Evolutionary conservation across 2,113 vertebrate species (phyloP).

Genomic region (Oxyruncus cristatus): DNA sequence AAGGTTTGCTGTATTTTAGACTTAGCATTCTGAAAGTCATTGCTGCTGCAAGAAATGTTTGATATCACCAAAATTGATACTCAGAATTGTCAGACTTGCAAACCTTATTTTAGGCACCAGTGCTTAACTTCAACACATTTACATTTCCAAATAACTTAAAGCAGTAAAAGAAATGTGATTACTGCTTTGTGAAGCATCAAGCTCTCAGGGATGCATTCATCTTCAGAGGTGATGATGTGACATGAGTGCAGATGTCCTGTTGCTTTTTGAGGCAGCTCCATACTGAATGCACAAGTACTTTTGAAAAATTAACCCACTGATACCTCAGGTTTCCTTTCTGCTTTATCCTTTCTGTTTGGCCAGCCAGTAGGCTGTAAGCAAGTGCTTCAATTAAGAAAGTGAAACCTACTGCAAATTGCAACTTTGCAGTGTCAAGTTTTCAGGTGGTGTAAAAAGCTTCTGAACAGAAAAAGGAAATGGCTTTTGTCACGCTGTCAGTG

Average conservation of each 20-base stretch:
- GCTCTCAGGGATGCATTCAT: background rate
- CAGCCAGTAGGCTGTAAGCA: background rate
- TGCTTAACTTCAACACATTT: background rate
- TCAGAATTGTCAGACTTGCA: background rate
- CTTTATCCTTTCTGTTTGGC: background rate
- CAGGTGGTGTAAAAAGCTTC: background rate
- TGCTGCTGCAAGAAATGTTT: background rate
- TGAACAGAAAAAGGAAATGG: background rate
- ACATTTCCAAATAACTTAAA: background rate
- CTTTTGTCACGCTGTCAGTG: background rate
- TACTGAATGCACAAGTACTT: background rate
- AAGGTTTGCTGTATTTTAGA: background rate
- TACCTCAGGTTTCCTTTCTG: background rate
- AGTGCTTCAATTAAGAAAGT: background rate
- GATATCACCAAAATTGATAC: background rate
- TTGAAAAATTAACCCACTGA: background rate
- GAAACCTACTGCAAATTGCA: background rate
- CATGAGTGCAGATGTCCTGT: background rate
- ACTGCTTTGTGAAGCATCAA: background rate
- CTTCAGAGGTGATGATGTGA: background rate
- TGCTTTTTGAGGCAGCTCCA: background rate
- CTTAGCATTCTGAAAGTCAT: background rate
- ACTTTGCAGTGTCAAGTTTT: background rate
- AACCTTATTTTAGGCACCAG: background rate
- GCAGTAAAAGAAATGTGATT: background rate